Evolutionary conservation across 1,140 invertebrate species (phyloP), one percentile per base, ranked within the genome.

Genomic region (Bradysia coprophila): DNA sequence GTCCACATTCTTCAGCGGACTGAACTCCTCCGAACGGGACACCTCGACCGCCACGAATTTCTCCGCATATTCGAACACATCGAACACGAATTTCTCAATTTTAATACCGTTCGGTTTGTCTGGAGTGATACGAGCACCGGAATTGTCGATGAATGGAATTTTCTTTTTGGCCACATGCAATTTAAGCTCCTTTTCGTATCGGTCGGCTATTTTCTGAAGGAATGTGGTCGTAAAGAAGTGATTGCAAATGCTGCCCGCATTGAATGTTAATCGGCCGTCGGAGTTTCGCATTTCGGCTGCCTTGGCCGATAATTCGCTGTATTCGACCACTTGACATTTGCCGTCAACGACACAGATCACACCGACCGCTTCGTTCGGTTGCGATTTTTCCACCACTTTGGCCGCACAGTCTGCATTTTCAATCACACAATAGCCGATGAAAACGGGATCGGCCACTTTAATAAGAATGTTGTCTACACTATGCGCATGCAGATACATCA

Each of bases 21-120:
- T 92, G 58, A 99, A 99, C 59, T 99, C 95, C 44, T 85, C 81
- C 49, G 92, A 81, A 38, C 94, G 69, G 1, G 79, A 67, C 1
- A 94, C 93, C 70, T 96, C 88, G 79, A 93, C 91, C 3, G 87
- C 87, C 16, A 82, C 86, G 55, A 98, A 91, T 49, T 81, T 83
- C 61, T 83, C 73, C 0, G 90, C 73, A 61, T 91, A 94, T 52
- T 84, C 80, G 59, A 99, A 98, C 0, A 97, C 92, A 66, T 99
- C 96, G 59, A 99, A 99, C 2, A 98, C 82, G 62, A 99, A 99
- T 64, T 98, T 98, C 53, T 99, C 96, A 59, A 98, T 84, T 69
- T 99, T 99, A 46, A 98, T 92, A 18, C 94, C 95, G 59, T 98
- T 98, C 0, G 85, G 77, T 52, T 75, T 71, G 1, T 73, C 71